A percentile compares a stretch with the other conserved stretches of the same genome.
Conservation (phyloP, 2,888 invertebrate genomes). For the Coenonympha arcania region DNA sequence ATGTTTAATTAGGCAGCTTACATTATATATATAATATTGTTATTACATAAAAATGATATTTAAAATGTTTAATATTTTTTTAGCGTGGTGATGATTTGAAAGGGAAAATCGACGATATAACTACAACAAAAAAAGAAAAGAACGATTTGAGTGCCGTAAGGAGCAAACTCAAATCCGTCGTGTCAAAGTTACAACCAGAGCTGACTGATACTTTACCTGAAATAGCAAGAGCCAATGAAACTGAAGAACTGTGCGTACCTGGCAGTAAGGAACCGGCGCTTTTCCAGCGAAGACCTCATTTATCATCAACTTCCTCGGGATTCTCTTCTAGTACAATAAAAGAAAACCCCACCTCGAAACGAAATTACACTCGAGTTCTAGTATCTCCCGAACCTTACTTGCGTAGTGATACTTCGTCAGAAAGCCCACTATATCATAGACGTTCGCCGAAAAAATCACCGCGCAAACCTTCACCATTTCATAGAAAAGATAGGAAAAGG, state of each 20-base stretch:
- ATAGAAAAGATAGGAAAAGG: conserved; percentile 57
- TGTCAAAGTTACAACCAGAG: conserved; percentile 35
- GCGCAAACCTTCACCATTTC: conserved; percentile 37
- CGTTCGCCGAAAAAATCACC: conserved; percentile 41
- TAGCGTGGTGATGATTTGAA: conserved; percentile 47
- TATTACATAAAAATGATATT: too few relatives aligned
- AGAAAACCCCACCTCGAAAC: conserved; percentile 33
- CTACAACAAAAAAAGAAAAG: conserved; percentile 29
- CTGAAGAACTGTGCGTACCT: conserved; percentile 47
- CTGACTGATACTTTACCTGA: conserved; percentile 51
- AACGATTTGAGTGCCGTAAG: conserved; percentile 47
- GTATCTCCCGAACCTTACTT: conserved; percentile 52
- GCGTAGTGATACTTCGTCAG: conserved; percentile 30
- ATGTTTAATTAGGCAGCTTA: too few relatives aligned
- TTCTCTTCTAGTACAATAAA: conserved; percentile 16
- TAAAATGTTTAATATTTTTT: conserved; percentile 29
- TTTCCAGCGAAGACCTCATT: conserved; percentile 60
- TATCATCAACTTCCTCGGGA: conserved; percentile 33
- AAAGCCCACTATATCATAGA: conserved; percentile 47
- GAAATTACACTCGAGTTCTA: conserved; percentile 57
- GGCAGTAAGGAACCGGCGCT: conserved; percentile 62
- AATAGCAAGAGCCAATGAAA: conserved; percentile 52
- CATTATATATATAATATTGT: too few relatives aligned
- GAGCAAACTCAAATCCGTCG: conserved; percentile 52
- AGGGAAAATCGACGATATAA: conserved; percentile 27